Conservation (phyloP, 1,140 invertebrate species). For the Megathymus violae region DNA sequence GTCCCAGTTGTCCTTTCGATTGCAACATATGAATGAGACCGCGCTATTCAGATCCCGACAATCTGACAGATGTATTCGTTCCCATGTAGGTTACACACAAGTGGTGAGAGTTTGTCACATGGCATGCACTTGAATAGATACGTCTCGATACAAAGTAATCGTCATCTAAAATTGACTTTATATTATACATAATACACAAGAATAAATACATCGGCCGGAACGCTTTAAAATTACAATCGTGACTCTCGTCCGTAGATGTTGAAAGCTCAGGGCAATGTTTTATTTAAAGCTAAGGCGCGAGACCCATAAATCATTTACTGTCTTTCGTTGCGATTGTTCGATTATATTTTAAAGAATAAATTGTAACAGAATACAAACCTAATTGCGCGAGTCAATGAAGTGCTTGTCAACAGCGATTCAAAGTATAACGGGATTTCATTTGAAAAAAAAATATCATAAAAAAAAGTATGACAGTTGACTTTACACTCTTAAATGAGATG, state of each 20-base stretch:
- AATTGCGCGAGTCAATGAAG: constrained; percentile 52
- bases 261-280: constrained; percentile 80
- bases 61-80: constrained; percentile 66
- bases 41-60: constrained; percentile 48
- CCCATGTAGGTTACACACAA: constrained; percentile 57
- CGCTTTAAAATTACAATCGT: constrained; percentile 81
- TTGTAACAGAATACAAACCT: constrained; percentile 64
- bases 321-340: constrained; percentile 73
- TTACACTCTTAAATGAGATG: constrained; percentile 39
- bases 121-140: constrained; percentile 59
- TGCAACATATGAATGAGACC: constrained; percentile 64
- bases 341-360: constrained; percentile 71
- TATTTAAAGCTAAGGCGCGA: constrained; percentile 78
- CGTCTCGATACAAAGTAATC: constrained; percentile 48
- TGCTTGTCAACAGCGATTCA: constrained; percentile 37
- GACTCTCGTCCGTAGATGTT: constrained; percentile 73
- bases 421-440: not conserved
- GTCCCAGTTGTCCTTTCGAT: constrained; percentile 53
- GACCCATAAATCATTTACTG: constrained; percentile 72
- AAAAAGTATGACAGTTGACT: constrained; percentile 26
- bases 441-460: constrained; percentile 13
- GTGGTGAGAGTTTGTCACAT: constrained; percentile 53
- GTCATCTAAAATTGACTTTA: constrained; percentile 42
- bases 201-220: constrained; percentile 74
- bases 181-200: constrained; percentile 42